A percentile compares a stretch with the other conserved stretches of the same genome.
Conservation (phyloP, 2,113 vertebrate species). For the Stictonetta naevosa region DNA sequence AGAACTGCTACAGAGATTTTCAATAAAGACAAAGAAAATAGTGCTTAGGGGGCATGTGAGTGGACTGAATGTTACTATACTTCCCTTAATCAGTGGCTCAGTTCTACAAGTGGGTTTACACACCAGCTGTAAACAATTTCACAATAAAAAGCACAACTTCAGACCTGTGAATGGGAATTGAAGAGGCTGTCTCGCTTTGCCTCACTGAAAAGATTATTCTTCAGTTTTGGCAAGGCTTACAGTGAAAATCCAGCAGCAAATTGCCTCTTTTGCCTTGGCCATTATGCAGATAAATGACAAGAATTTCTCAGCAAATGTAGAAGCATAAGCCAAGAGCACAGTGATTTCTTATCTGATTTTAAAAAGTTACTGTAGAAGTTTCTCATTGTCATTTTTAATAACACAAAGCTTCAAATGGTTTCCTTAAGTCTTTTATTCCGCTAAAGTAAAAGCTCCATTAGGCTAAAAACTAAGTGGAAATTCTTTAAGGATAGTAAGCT, state of each 20-base stretch:
- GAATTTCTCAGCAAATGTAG: not conserved
- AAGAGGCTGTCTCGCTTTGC: not conserved
- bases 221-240: not conserved
- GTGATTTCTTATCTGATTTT: not conserved
- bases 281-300: not conserved
- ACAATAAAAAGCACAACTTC: not conserved
- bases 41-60: not conserved
- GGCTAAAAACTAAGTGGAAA: not conserved
- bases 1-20: not conserved
- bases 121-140: not conserved
- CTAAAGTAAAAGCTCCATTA: not conserved
- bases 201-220: fast-evolving
- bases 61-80: fast-evolving
- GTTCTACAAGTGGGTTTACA: not conserved
- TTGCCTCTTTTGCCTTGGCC: not conserved
- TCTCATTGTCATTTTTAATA: not conserved
- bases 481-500: not conserved
- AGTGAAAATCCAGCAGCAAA: not conserved
- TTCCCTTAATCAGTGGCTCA: not conserved
- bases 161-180: fast-evolving
- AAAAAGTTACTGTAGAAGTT: not conserved
- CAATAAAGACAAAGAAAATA: not conserved
- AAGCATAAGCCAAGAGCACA: not conserved
- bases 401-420: not conserved
- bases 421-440: not conserved